phyloP scores from a whole-genome alignment of 2,888 invertebrate species.

The Leptinotarsa juncta region DNA sequence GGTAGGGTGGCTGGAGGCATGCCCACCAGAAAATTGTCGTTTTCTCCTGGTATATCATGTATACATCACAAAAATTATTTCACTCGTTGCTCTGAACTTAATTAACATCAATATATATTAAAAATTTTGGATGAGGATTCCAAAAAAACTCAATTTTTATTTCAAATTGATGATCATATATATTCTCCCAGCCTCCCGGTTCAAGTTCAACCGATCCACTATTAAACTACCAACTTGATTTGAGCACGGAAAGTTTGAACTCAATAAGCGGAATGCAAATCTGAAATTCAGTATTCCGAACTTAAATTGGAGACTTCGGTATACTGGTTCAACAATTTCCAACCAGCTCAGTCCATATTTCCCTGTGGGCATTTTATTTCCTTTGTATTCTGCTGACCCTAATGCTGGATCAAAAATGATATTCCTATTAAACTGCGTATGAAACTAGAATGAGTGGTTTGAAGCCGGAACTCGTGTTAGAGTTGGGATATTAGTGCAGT shows the following conservation, averaged over 20 bases:
- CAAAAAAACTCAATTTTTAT: no score
- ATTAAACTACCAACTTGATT: neutral
- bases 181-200: neutral
- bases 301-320: neutral
- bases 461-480: neutral
- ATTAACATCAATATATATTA: no score
- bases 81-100: no score
- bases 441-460: neutral
- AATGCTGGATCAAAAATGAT: constrained; percentile 7
- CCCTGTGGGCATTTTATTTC: constrained; percentile 10
- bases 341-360: constrained; percentile 5
- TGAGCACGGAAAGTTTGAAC: neutral
- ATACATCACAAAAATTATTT: no score
- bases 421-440: constrained; percentile 4
- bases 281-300: neutral
- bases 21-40: no score
- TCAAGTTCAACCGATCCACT: neutral
- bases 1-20: no score
- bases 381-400: neutral
- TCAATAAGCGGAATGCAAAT: constrained; percentile 11
- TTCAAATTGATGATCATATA: neutral
- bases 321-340: neutral
- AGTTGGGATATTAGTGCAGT: neutral
- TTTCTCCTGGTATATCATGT: no score
- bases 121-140: no score